Conservation (phyloP, 2,888 invertebrate genomes). For the Tenthredo mesomela region DNA sequence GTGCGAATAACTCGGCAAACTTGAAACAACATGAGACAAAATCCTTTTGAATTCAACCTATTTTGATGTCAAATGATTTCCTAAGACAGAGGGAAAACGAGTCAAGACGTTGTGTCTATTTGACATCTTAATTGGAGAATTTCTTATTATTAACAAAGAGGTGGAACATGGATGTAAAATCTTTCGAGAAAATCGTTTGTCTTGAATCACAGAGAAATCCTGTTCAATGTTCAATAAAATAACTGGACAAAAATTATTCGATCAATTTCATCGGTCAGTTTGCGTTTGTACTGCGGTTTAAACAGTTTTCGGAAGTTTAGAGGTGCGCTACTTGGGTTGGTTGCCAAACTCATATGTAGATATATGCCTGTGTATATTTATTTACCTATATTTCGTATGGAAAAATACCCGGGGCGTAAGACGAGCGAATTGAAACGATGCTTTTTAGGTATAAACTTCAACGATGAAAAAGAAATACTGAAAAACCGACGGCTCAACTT, state of each 20-base stretch:
- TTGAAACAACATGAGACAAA: conserved; percentile 17
- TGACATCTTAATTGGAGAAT: conserved; percentile 35
- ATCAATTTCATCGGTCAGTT: background rate
- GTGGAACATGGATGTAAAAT: background rate
- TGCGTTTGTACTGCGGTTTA: background rate
- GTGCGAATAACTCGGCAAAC: conserved; percentile 7
- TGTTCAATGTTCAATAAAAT: background rate
- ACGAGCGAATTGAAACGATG: background rate
- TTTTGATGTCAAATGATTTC: conserved; percentile 29
- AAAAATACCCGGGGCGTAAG: background rate
- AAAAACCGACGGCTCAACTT: background rate
- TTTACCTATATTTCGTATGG: background rate
- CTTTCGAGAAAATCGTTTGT: background rate
- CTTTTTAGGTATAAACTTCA: background rate
- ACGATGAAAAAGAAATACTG: background rate
- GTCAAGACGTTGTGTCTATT: background rate
- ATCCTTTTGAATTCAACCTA: conserved; percentile 23
- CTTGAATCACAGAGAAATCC: background rate
- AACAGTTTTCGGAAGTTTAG: background rate
- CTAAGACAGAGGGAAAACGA: background rate
- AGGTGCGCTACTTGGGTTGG: background rate
- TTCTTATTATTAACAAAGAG: background rate
- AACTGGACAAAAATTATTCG: background rate
- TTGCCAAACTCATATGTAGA: too few species aligned
- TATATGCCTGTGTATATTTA: too few species aligned